A percentile compares a stretch with the other conserved stretches of the same genome.
phyloP scores from a whole-genome alignment of 2,797 vertebrate genomes.

The Hafferia zeledoni region DNA sequence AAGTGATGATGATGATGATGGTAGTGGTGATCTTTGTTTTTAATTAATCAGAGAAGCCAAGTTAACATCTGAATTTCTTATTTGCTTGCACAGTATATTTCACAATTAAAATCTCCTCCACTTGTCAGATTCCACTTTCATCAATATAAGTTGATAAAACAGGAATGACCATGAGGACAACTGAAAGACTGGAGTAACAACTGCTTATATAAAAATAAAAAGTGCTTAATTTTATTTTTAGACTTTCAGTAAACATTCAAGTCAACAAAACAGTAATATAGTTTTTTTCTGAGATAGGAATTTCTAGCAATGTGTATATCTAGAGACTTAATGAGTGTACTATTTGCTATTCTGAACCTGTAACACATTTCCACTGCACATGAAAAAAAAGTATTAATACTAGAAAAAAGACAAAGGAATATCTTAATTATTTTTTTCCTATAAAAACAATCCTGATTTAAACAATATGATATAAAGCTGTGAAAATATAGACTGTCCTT shows the following conservation, averaged over 20 bases:
- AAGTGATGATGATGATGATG: neutral
- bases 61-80: neutral
- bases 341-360: conserved; percentile 10
- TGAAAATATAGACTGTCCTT: neutral
- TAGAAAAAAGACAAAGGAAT: neutral
- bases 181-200: neutral
- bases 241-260: neutral
- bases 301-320: conserved; percentile 25
- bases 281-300: neutral
- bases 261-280: neutral
- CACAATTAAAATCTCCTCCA: neutral
- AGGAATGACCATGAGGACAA: neutral
- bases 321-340: neutral
- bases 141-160: neutral
- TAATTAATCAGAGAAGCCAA: neutral
- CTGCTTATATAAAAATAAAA: neutral
- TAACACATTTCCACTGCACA: neutral
- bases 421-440: neutral
- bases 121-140: neutral
- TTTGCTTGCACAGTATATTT: neutral
- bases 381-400: neutral
- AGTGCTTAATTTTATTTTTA: conserved; percentile 30
- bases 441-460: neutral
- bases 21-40: neutral
- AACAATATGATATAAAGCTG: neutral